A percentile compares a stretch with the other conserved stretches of the same genome.
phyloP scores from a whole-genome alignment of 2,797 vertebrate species.

The Eurystomus glaucurus region DNA sequence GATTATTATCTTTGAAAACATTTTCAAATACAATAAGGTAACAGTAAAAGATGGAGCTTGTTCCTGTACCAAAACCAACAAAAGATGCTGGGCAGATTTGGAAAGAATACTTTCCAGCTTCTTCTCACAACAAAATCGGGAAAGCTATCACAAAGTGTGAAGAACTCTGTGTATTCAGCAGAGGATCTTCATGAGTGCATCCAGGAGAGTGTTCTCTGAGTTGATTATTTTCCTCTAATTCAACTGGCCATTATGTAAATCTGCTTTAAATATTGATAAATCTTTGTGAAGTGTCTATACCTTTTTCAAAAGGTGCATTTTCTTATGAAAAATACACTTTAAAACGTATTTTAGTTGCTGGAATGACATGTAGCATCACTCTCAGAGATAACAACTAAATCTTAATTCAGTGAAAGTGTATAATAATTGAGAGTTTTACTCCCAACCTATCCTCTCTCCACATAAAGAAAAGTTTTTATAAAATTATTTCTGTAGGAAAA shows the following conservation, averaged over 20 bases:
- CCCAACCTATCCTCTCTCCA: not conserved
- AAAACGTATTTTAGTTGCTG: not conserved
- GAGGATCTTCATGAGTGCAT: not conserved
- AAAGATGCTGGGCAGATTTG: not conserved
- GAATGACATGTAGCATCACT: accelerated
- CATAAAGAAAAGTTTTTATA: not conserved
- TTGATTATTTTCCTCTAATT: not conserved
- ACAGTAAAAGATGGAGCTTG: not conserved
- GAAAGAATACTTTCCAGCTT: not conserved
- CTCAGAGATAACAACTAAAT: not conserved
- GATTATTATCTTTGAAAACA: not conserved
- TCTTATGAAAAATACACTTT: not conserved
- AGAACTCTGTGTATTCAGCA: not conserved
- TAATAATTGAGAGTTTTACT: not conserved
- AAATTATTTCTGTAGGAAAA: not conserved
- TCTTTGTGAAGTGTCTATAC: not conserved
- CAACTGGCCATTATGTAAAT: not conserved
- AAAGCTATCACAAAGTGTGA: not conserved
- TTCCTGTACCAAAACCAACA: not conserved
- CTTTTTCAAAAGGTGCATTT: not conserved
- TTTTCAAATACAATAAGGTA: not conserved
- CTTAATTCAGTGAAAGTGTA: not conserved
- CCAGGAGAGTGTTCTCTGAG: not conserved
- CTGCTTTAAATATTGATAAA: not conserved
- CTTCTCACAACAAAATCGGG: not conserved